Evolutionary conservation across 2,888 invertebrate genomes (phyloP).

Genomic region (Mantis religiosa): DNA sequence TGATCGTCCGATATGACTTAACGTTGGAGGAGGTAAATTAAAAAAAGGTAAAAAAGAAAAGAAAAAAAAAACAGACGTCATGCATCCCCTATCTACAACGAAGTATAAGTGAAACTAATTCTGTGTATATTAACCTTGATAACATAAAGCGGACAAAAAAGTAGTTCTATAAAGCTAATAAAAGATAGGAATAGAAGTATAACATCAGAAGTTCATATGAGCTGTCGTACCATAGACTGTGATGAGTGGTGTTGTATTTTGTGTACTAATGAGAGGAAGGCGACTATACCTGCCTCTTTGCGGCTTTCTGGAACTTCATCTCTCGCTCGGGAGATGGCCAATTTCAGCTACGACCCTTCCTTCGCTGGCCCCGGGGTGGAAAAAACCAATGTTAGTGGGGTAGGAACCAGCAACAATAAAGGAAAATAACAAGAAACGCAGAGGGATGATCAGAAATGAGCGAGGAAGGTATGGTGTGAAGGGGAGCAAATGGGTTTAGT

Average conservation of each 20-base stretch:
- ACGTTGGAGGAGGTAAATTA: too few relatives aligned
- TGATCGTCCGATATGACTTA: too few relatives aligned
- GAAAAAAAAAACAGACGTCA: too few relatives aligned
- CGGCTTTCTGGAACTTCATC: constrained; percentile 2
- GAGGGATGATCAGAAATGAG: constrained; percentile 11
- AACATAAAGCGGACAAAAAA: too few relatives aligned
- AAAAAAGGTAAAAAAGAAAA: too few relatives aligned
- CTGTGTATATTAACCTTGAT: too few relatives aligned
- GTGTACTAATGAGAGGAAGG: not conserved
- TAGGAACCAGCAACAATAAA: not conserved
- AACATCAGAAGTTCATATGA: too few relatives aligned
- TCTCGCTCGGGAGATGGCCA: constrained; percentile 2
- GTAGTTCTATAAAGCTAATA: too few relatives aligned
- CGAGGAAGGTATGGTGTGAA: not conserved
- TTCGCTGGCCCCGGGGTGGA: not conserved
- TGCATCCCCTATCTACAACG: too few relatives aligned
- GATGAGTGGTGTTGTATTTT: not conserved
- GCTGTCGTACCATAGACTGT: not conserved
- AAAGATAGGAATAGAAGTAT: too few relatives aligned
- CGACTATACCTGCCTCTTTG: not conserved
- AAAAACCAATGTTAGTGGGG: constrained; percentile 13
- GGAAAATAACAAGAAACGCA: constrained; percentile 14
- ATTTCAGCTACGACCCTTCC: constrained; percentile 5
- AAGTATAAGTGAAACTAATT: too few relatives aligned
- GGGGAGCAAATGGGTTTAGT: constrained; percentile 12